Evolutionary conservation across 2,888 invertebrate species (phyloP).

Genomic region (Cheilosia urbana): DNA sequence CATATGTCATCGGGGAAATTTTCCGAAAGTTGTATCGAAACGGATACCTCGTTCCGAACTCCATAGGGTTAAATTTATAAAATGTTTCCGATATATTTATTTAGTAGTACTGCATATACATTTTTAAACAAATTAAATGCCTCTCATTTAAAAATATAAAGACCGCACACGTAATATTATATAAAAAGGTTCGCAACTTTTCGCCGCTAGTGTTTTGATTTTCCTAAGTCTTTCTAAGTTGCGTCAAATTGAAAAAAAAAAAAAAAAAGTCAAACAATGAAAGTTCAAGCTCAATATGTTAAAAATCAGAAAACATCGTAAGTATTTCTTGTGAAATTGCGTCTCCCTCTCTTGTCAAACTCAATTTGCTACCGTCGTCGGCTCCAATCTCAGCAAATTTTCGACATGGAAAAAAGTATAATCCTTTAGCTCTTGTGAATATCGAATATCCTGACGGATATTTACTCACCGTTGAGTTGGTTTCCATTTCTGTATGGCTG

Average conservation of each 20-base stretch:
- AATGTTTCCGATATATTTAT: no score
- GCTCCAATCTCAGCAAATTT: slow-evolving; percentile 30
- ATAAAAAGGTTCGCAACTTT: no score
- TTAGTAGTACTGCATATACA: no score
- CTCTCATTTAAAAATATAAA: no score
- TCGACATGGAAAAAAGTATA: slow-evolving; percentile 32
- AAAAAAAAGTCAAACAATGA: neutral
- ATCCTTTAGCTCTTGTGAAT: slow-evolving; percentile 44
- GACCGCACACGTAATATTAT: no score
- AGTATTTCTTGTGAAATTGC: slow-evolving; percentile 8
- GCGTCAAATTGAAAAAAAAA: neutral
- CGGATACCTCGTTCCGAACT: no score
- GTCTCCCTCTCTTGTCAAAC: neutral
- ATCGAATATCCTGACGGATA: slow-evolving; percentile 44
- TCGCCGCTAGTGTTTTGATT: no score
- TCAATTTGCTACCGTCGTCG: slow-evolving; percentile 9
- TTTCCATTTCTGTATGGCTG: neutral
- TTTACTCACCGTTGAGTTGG: slow-evolving; percentile 38
- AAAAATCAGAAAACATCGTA: slow-evolving; percentile 13
- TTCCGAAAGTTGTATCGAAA: no score
- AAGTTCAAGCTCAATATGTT: slow-evolving; percentile 22
- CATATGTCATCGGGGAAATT: no score
- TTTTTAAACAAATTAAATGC: no score
- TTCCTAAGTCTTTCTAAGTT: no score
- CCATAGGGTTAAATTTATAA: no score